Evolutionary conservation across 2,888 invertebrate genomes (phyloP).

Genomic region (Odontothrips loti): DNA sequence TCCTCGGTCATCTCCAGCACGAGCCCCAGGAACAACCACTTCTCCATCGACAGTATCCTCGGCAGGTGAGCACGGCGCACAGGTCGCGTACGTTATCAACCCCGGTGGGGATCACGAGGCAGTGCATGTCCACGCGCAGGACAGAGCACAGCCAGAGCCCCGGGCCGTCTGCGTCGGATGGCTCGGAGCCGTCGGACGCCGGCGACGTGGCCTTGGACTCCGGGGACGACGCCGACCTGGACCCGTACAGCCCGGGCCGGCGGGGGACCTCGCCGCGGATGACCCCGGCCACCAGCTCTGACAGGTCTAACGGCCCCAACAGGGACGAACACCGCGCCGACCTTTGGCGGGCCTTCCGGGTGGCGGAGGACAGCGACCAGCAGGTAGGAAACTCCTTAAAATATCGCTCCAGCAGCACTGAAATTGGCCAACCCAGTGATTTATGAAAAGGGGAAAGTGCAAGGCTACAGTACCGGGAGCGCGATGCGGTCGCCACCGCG

Average conservation of each 20-base stretch:
- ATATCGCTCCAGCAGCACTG: no score
- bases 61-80: slow-evolving; percentile 47
- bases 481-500: no score
- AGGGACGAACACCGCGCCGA: not conserved
- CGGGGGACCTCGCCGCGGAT: not conserved
- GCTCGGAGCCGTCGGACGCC: slow-evolving; percentile 31
- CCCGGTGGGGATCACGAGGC: no score
- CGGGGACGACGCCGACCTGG: not conserved
- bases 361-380: not conserved
- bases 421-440: no score
- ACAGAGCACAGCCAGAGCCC: not conserved
- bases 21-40: slow-evolving; percentile 63
- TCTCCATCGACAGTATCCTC: slow-evolving; percentile 56
- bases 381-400: not conserved
- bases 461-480: no score
- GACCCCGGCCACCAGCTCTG: not conserved
- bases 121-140: not conserved
- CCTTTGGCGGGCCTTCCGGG: not conserved
- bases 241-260: not conserved
- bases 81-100: not conserved
- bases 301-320: no score
- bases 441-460: not conserved
- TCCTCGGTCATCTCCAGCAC: slow-evolving; percentile 77
- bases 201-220: not conserved
- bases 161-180: slow-evolving; percentile 17